phyloP scores from a whole-genome alignment of 2,888 invertebrate species.

The Eupeodes latifasciatus region DNA sequence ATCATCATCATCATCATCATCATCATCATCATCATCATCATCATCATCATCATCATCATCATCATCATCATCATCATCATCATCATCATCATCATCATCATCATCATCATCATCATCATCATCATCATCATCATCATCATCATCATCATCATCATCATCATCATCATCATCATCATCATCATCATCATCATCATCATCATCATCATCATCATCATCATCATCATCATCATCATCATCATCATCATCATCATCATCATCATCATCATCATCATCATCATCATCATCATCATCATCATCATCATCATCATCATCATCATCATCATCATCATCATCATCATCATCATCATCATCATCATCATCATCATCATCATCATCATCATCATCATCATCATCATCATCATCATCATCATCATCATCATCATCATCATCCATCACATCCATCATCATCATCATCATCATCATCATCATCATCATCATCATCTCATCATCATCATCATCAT shows the following conservation, averaged over 20 bases:
- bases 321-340: constrained; percentile 16
- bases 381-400: constrained; percentile 16
- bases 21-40: constrained; percentile 11
- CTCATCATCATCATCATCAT: not conserved
- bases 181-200: constrained; percentile 16
- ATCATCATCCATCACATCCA: constrained; percentile 1
- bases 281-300: constrained; percentile 16
- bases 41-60: constrained; percentile 8
- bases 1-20: constrained; percentile 11
- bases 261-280: constrained; percentile 16
- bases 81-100: constrained; percentile 9
- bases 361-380: constrained; percentile 16
- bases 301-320: constrained; percentile 16
- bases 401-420: constrained; percentile 16
- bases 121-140: constrained; percentile 16
- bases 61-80: constrained; percentile 1
- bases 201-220: constrained; percentile 16
- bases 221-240: constrained; percentile 16
- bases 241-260: constrained; percentile 16
- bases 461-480: constrained; percentile 16
- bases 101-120: constrained; percentile 16
- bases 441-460: constrained; percentile 16
- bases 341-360: constrained; percentile 16
- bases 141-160: constrained; percentile 16
- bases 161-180: constrained; percentile 12